Conservation (phyloP, 2,797 vertebrate species). For the Etheostoma nigrum region DNA sequence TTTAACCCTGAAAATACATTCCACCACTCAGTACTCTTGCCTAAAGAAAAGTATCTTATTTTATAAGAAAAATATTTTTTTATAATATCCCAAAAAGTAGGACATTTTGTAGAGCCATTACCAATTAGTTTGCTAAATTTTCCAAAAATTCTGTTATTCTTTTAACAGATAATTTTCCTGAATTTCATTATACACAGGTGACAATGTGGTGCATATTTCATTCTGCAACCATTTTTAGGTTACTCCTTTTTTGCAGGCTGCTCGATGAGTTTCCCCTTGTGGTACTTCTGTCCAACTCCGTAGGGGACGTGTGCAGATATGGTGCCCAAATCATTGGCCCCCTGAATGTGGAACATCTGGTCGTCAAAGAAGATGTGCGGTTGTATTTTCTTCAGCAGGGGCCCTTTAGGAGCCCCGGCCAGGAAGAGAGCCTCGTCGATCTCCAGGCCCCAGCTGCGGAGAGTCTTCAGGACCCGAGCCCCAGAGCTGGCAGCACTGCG, state of each 20-base stretch:
- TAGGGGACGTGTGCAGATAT: constrained; percentile 92
- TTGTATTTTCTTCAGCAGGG: constrained; percentile 92
- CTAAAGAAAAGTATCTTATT: not conserved
- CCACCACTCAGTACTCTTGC: not conserved
- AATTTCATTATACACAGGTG: not conserved
- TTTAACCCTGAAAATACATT: constrained; percentile 21
- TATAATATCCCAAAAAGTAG: not conserved
- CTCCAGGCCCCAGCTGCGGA: constrained; percentile 95
- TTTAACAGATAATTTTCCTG: not conserved
- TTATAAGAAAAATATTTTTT: constrained; percentile 2
- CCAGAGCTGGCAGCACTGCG: constrained; percentile 94
- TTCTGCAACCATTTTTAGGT: not conserved
- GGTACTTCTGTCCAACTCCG: constrained; percentile 89
- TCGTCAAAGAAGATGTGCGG: constrained; percentile 98
- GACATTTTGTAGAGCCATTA: not conserved
- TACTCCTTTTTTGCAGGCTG: constrained; percentile 55
- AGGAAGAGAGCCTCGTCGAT: constrained; percentile 97
- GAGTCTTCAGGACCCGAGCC: constrained; percentile 93
- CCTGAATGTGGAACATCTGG: constrained; percentile 95
- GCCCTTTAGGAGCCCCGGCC: constrained; percentile 95
- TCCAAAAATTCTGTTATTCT: not conserved
- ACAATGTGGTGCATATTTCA: constrained; percentile 1
- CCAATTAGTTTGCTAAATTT: not conserved
- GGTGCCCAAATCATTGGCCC: constrained; percentile 89
- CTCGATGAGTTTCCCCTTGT: constrained; percentile 81